A percentile compares a stretch with the other conserved stretches of the same genome.
These are phyloP conservation scores for Watsonalla binaria DNA, from an alignment of 2,888 invertebrate genomes.

Conservation along the genomic window DNA sequence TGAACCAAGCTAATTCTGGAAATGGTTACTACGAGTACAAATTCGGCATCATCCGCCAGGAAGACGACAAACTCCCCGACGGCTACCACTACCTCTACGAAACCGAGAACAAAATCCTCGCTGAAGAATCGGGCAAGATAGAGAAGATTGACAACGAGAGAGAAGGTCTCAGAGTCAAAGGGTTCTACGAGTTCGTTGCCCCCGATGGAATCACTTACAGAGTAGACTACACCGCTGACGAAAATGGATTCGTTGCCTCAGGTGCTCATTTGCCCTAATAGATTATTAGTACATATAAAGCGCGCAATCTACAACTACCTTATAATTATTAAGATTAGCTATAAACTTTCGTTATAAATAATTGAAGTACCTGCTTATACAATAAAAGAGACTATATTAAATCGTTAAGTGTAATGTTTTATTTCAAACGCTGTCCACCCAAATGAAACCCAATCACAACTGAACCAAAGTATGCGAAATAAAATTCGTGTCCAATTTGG, in stretches of 20 bases:
- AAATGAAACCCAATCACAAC: background rate
- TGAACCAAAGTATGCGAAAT: background rate
- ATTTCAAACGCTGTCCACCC: background rate
- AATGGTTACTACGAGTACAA: slow-evolving; percentile 51
- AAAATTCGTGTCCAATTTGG: too few species aligned
- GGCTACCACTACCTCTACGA: slow-evolving; percentile 72
- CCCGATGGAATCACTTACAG: slow-evolving; percentile 68
- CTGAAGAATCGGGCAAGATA: slow-evolving; percentile 61
- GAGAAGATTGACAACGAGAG: slow-evolving; percentile 50
- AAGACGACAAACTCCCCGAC: slow-evolving; percentile 50
- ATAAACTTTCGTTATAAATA: background rate
- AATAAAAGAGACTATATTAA: background rate
- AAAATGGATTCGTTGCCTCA: slow-evolving; percentile 58
- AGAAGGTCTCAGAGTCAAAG: slow-evolving; percentile 52
- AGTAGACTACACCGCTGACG: slow-evolving; percentile 70
- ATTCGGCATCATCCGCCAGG: slow-evolving; percentile 65
- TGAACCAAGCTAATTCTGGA: slow-evolving; percentile 12
- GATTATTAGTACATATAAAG: slow-evolving; percentile 23
- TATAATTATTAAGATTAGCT: background rate
- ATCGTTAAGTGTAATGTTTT: background rate
- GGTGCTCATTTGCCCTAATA: slow-evolving; percentile 58
- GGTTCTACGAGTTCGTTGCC: slow-evolving; percentile 64
- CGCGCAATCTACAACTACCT: background rate
- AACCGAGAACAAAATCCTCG: slow-evolving; percentile 69
- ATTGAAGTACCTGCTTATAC: background rate